Evolutionary conservation across 2,888 invertebrate species (phyloP).

Genomic region (Mellilla xanthometata): DNA sequence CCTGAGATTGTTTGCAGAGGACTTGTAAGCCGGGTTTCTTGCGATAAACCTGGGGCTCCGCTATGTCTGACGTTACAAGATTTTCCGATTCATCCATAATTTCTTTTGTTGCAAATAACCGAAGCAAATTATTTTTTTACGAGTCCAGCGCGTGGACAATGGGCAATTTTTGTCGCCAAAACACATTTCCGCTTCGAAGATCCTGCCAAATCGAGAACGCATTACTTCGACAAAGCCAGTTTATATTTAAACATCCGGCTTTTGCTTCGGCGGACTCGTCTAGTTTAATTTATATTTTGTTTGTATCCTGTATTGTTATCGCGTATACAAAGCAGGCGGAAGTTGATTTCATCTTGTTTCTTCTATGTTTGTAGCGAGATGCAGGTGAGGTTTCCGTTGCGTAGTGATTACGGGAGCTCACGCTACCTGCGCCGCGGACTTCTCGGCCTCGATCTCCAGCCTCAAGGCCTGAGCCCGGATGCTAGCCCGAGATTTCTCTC

Average conservation of each 20-base stretch:
- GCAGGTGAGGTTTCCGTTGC: conserved; percentile 25
- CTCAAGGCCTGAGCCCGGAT: conserved; percentile 67
- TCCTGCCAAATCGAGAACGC: conserved; percentile 62
- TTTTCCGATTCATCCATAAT: conserved; percentile 36
- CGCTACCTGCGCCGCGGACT: conserved; percentile 50
- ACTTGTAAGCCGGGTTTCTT: conserved; percentile 42
- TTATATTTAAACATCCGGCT: conserved; percentile 77
- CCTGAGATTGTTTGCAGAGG: conserved; percentile 75
- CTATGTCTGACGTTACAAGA: conserved; percentile 57
- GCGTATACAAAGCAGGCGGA: conserved; percentile 23
- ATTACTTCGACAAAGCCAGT: conserved; percentile 63
- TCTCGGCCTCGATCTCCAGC: conserved; percentile 59
- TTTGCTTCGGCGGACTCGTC: conserved; percentile 40
- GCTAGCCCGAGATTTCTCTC: conserved; percentile 65
- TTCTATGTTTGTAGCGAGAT: conserved; percentile 8
- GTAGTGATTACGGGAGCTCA: conserved; percentile 31
- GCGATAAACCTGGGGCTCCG: conserved; percentile 54
- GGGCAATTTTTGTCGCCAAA: conserved; percentile 48
- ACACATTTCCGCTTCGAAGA: conserved; percentile 63
- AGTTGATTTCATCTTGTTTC: conserved; percentile 22
- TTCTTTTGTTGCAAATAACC: conserved; percentile 47
- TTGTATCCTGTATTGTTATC: conserved; percentile 25
- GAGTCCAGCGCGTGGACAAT: conserved; percentile 46
- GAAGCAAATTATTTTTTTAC: conserved; percentile 53
- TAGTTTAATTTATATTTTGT: conserved; percentile 28